phyloP scores from a whole-genome alignment of 2,113 vertebrate genomes.

The Pteruthius melanotis region DNA sequence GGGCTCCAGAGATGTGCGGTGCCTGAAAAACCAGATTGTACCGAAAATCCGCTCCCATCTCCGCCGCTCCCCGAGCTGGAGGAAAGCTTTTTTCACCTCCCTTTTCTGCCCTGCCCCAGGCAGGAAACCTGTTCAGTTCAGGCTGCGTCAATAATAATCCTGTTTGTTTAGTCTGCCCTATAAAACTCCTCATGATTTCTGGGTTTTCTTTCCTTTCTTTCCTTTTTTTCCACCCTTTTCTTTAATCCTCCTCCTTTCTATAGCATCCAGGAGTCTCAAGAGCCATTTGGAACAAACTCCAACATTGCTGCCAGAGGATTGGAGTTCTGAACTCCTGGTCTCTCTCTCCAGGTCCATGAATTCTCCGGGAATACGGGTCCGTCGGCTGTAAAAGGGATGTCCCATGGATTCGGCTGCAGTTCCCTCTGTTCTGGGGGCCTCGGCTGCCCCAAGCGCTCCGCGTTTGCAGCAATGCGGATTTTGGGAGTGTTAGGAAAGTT shows the following conservation, averaged over 20 bases:
- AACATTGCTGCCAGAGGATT: background rate
- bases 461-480: too few species aligned
- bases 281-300: background rate
- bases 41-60: background rate
- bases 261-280: background rate
- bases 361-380: background rate
- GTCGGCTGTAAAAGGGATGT: accelerated
- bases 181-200: background rate
- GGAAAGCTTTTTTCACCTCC: background rate
- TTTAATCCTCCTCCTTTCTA: background rate
- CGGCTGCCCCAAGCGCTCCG: accelerated
- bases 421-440: accelerated
- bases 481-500: too few species aligned
- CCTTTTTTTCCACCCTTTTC: background rate
- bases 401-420: background rate
- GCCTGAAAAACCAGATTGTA: background rate
- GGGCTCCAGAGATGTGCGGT: background rate
- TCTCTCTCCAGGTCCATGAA: background rate
- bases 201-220: background rate
- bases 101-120: background rate
- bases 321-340: background rate
- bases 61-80: background rate
- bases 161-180: background rate
- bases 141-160: background rate
- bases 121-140: background rate